Conservation (phyloP, 2,888 invertebrate genomes). For the Micoletzkya japonica region DNA sequence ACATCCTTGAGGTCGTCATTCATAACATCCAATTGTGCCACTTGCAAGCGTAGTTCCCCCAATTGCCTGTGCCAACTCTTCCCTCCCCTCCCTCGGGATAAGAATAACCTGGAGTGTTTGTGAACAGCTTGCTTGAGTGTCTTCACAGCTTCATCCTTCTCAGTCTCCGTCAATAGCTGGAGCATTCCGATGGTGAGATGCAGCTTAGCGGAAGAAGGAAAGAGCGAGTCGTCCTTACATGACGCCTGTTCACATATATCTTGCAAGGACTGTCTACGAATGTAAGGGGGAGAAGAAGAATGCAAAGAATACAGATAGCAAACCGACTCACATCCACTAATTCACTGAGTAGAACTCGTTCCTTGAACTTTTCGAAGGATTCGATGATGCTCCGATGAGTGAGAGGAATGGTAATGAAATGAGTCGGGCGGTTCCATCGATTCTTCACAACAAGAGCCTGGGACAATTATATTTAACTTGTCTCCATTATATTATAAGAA, state of each 20-base stretch:
- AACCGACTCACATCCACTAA: too few species aligned
- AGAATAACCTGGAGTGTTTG: background rate
- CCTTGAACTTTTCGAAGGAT: too few species aligned
- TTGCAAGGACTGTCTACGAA: too few species aligned
- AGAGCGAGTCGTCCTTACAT: background rate
- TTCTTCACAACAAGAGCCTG: too few species aligned
- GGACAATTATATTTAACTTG: too few species aligned
- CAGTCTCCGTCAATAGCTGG: background rate
- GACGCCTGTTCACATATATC: background rate
- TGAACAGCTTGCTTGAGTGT: background rate
- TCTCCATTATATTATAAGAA: too few species aligned
- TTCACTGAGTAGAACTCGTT: too few species aligned
- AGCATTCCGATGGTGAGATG: conserved; percentile 22
- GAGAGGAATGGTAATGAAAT: too few species aligned
- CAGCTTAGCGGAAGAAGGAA: conserved; percentile 4
- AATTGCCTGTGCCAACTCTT: background rate
- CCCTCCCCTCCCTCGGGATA: background rate
- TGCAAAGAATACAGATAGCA: too few species aligned
- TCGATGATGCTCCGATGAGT: too few species aligned
- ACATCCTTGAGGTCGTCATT: conserved; percentile 16
- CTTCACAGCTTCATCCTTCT: background rate
- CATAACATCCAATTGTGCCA: conserved; percentile 15
- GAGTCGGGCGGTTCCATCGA: too few species aligned
- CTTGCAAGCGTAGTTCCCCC: background rate
- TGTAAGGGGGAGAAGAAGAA: too few species aligned